These are phyloP conservation scores for Myzus persicae DNA, from an alignment of 1,140 invertebrate species.

Conservation along the genomic window DNA sequence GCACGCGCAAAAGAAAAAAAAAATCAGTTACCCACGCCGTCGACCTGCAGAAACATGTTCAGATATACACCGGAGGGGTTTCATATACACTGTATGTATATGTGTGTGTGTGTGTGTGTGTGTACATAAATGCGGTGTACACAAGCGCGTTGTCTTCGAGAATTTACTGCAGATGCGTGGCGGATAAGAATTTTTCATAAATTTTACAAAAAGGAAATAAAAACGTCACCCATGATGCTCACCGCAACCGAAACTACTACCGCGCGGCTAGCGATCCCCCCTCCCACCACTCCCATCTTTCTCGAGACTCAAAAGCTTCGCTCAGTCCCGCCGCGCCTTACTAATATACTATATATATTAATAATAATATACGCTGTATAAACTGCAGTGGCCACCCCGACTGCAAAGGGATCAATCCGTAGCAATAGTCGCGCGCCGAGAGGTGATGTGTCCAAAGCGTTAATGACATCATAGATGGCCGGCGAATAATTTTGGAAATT, in stretches of 20 bases:
- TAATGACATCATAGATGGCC: no score
- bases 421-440: no score
- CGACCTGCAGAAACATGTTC: constrained; percentile 8
- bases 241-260: background rate
- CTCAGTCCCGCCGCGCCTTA: no score
- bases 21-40: constrained; percentile 27
- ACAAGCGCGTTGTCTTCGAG: background rate
- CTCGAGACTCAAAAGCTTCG: background rate
- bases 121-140: background rate
- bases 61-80: background rate
- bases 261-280: background rate
- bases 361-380: no score
- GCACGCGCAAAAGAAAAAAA: background rate
- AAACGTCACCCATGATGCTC: background rate
- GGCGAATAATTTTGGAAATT: no score
- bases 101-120: background rate
- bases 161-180: background rate
- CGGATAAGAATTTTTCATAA: constrained; percentile 22
- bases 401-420: no score
- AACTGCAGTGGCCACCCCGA: no score
- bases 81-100: background rate
- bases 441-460: no score
- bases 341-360: no score
- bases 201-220: background rate
- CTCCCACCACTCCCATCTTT: background rate